Percentiles rank a stretch among this genome's conserved stretches.
phyloP scores from a whole-genome alignment of 2,113 vertebrate genomes.

The Periophthalmus modestus region DNA sequence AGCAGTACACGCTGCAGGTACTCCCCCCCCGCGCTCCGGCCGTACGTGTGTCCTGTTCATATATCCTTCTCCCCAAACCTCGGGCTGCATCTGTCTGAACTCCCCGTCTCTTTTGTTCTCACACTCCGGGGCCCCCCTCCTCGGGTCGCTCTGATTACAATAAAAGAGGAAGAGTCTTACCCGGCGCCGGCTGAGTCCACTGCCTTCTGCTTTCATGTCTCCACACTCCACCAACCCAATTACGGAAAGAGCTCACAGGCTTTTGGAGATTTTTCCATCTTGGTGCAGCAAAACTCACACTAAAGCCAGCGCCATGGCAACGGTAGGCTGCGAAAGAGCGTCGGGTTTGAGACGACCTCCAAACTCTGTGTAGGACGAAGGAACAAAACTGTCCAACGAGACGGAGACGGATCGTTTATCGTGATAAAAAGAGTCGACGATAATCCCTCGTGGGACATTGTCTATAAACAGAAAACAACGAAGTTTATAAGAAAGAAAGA shows the following conservation, averaged over 20 bases:
- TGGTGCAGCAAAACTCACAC: not conserved
- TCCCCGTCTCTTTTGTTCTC: conserved; percentile 62
- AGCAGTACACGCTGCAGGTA: not conserved
- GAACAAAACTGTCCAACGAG: too few relatives aligned
- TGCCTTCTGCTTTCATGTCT: conserved; percentile 43
- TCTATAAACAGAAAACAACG: too few relatives aligned
- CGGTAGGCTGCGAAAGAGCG: not conserved
- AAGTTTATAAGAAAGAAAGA: too few relatives aligned
- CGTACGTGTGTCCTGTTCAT: conserved; percentile 63
- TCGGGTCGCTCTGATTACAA: conserved; percentile 57
- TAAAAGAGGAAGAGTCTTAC: conserved; percentile 45
- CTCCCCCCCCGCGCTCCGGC: not conserved
- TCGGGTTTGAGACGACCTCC: too few relatives aligned
- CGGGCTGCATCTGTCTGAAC: conserved; percentile 59
- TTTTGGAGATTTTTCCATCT: conserved; percentile 7
- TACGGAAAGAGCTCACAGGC: conserved; percentile 41
- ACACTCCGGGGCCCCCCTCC: conserved; percentile 30
- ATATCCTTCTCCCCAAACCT: conserved; percentile 63
- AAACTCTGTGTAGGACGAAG: too few relatives aligned
- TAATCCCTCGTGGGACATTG: too few relatives aligned
- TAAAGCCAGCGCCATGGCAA: not conserved
- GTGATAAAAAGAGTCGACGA: too few relatives aligned
- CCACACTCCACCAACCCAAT: conserved; percentile 60
- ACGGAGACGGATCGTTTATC: too few relatives aligned
- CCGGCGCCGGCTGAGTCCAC: conserved; percentile 59